phyloP scores from a whole-genome alignment of 53 echinoderm and acorn worm species.

The Holothuria scabra region DNA sequence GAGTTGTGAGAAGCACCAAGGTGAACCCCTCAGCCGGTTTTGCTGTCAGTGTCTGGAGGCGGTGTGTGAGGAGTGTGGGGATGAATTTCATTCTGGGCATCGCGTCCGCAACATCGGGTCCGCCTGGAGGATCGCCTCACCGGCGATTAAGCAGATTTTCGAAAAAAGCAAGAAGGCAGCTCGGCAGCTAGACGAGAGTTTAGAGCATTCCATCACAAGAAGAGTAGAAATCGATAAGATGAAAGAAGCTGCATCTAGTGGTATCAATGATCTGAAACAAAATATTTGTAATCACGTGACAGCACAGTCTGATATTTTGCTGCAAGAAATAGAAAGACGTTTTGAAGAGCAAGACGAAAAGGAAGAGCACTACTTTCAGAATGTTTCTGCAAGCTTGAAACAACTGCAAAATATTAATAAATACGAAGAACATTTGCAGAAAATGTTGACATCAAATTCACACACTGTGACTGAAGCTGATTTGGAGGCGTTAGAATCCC shows the following conservation, averaged over 20 bases:
- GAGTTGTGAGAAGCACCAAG: not conserved
- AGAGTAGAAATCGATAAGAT: not conserved
- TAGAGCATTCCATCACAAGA: not conserved
- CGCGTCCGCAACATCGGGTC: not conserved
- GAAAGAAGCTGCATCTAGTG: not conserved
- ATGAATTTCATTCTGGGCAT: not conserved
- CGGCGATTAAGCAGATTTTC: not conserved
- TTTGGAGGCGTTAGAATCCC: not conserved
- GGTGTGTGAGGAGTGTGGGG: conserved; percentile 23
- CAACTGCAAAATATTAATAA: not conserved
- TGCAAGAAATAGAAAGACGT: not conserved
- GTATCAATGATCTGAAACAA: not conserved
- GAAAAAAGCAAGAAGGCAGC: not conserved
- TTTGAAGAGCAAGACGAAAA: not conserved
- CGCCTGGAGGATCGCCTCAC: not conserved
- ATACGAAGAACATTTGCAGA: not conserved
- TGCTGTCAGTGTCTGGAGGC: conserved; percentile 19
- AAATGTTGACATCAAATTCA: not conserved
- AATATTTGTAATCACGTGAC: not conserved
- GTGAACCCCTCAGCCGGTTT: not conserved
- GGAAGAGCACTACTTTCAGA: not conserved
- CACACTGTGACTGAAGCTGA: not conserved
- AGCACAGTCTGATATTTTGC: not conserved
- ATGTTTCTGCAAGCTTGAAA: not conserved
- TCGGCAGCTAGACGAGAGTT: not conserved